Conservation (phyloP, 1,140 invertebrate species). For the Pinna nobilis region DNA sequence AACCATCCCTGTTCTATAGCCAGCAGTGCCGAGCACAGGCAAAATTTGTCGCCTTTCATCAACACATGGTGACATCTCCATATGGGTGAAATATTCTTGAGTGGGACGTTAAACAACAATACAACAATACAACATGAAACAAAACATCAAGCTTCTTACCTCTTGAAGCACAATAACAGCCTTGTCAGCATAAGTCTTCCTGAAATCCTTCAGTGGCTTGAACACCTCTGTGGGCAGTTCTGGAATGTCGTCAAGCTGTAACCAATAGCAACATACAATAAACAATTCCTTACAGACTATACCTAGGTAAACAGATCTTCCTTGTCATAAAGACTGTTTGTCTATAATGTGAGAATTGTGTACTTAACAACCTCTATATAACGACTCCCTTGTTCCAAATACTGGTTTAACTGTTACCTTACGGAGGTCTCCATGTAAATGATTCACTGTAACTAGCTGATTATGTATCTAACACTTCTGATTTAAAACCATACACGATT, state of each 20-base stretch:
- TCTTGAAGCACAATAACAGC: neutral
- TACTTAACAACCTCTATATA: neutral
- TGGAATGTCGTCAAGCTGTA: neutral
- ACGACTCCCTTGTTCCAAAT: neutral
- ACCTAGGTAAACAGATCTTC: neutral
- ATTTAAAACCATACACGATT: too few relatives aligned
- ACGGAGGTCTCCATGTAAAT: too few relatives aligned
- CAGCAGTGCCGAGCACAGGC: too few relatives aligned
- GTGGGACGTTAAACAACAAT: too few relatives aligned
- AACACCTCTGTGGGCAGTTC: neutral
- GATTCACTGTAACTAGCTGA: too few relatives aligned
- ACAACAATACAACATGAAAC: too few relatives aligned
- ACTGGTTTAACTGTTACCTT: neutral
- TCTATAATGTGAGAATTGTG: neutral
- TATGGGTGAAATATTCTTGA: too few relatives aligned
- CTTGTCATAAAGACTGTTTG: neutral
- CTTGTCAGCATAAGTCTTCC: neutral
- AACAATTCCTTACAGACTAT: neutral
- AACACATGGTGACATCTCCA: too few relatives aligned
- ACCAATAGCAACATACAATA: neutral
- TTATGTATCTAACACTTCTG: too few relatives aligned
- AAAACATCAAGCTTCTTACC: too few relatives aligned
- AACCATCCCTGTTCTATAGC: too few relatives aligned
- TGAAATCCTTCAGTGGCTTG: slow-evolving; percentile 13
- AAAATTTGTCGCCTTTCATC: too few relatives aligned